Evolutionary conservation across 2,113 vertebrate species (phyloP).

Genomic region (Struthidea cinerea): DNA sequence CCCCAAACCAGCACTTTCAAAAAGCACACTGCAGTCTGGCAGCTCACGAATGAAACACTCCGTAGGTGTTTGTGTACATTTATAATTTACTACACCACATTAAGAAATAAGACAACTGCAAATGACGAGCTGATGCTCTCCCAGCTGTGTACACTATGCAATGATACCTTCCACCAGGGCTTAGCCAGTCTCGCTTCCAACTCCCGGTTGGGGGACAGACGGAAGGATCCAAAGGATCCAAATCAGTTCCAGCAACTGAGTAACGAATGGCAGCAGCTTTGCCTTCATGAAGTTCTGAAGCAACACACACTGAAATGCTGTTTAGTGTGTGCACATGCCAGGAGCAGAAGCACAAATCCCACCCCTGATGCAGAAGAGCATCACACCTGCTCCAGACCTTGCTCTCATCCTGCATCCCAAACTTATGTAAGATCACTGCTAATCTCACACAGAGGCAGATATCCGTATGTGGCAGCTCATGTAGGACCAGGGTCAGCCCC

Average conservation of each 20-base stretch:
- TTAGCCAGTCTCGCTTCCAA: not conserved
- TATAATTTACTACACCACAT: slow-evolving; percentile 27
- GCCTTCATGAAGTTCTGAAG: not conserved
- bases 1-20: not conserved
- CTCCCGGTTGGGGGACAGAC: not conserved
- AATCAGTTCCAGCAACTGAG: not conserved
- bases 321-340: not conserved
- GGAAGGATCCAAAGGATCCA: not conserved
- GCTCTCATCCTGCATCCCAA: not conserved
- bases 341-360: not conserved
- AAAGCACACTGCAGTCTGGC: not conserved
- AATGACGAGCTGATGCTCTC: not conserved
- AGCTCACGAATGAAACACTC: slow-evolving; percentile 32
- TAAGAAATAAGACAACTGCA: slow-evolving; percentile 17
- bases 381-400: not conserved
- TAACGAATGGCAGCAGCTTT: not conserved
- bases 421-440: not conserved
- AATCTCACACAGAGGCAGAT: not conserved
- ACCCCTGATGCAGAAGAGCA: not conserved
- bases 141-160: not conserved
- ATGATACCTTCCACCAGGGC: not conserved
- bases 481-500: not conserved
- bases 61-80: slow-evolving; percentile 5
- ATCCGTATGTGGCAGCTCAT: fast-evolving
- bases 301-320: not conserved